These are phyloP conservation scores for Cataglyphis albicans DNA, from an alignment of 2,888 invertebrate species.

Conservation along the genomic window DNA sequence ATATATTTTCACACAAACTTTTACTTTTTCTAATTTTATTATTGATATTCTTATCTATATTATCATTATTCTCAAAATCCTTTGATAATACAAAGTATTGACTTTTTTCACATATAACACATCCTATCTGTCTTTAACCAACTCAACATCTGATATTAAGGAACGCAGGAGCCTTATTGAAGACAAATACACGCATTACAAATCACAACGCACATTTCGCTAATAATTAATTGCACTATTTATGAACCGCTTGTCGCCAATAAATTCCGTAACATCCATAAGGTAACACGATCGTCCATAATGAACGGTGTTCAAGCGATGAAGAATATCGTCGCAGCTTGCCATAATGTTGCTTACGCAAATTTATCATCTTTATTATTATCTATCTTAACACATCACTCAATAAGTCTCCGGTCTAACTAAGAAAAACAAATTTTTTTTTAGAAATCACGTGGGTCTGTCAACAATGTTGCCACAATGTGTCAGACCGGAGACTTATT, in stretches of 20 bases:
- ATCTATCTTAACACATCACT: neutral
- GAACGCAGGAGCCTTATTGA: neutral
- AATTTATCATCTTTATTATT: slow-evolving; percentile 46
- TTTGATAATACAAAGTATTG: neutral
- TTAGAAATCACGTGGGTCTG: too few relatives aligned
- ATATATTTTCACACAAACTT: neutral
- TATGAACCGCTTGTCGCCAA: neutral
- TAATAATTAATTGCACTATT: slow-evolving; percentile 22
- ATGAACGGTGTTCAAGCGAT: slow-evolving; percentile 9
- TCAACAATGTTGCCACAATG: too few relatives aligned
- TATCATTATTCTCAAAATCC: neutral
- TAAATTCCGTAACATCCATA: slow-evolving; percentile 14
- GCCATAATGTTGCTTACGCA: neutral
- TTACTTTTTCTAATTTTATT: neutral
- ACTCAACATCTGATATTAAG: neutral
- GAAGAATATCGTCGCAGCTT: neutral
- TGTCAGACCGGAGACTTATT: too few relatives aligned
- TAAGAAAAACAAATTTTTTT: too few relatives aligned
- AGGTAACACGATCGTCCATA: slow-evolving; percentile 28
- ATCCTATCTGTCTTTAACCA: neutral
- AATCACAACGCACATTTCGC: neutral
- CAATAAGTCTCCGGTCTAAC: too few relatives aligned
- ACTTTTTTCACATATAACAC: too few relatives aligned
- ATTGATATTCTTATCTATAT: neutral
- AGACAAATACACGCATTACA: neutral